Base-by-base conservation (phyloP, 2,113 vertebrate species). In the Loxodonta africana region DNA sequence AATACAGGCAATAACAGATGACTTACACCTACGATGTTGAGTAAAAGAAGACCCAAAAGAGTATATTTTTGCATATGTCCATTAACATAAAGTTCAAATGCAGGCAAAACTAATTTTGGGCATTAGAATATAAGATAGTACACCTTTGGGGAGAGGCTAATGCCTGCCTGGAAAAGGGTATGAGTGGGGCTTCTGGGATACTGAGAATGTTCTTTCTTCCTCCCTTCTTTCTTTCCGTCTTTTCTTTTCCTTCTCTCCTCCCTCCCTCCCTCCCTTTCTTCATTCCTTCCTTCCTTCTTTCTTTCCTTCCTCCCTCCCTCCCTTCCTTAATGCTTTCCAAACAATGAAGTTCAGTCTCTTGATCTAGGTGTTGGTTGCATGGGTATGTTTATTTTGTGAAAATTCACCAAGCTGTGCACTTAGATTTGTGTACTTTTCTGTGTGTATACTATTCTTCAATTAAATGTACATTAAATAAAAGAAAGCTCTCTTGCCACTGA, bases 161-260 rank as follows among this genome's bases (percentile, higher is more conserved):
- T 4, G 25, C 5, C 2, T 8, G 20, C 7, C 2, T 8, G 14
- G 26, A 21, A 37, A 12, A 15, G 44, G 15, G 10, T 7, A 15
- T 10, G 30, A 92, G 15, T 11, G 1, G 26, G 48, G 62, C 41
- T 48, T n/a, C 20, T 0, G 48, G 77, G 7, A 2, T 1, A 4
- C 67, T 82, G 37, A 15, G 17, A 78, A 51, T 5, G 25, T 44
- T 60, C 41, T 33, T 17, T 57, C 15, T 57, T 17, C 15, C 53
- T 17, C 11, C 3, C 15, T 57, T 57, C 11, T 57, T 57, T 17
- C 3, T 57, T 17, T 17, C 11, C 53, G 3, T 17, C 53, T 17
- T 57, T 14, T 17, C 11, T 53, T 12, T 44, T 60, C 41, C 26
- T 17, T 57, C 15, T 57, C 12, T 17, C 15, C 53, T 17, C 11